These are phyloP conservation scores for Prinia subflava DNA, from an alignment of 2,113 vertebrate genomes.

Conservation along the genomic window DNA sequence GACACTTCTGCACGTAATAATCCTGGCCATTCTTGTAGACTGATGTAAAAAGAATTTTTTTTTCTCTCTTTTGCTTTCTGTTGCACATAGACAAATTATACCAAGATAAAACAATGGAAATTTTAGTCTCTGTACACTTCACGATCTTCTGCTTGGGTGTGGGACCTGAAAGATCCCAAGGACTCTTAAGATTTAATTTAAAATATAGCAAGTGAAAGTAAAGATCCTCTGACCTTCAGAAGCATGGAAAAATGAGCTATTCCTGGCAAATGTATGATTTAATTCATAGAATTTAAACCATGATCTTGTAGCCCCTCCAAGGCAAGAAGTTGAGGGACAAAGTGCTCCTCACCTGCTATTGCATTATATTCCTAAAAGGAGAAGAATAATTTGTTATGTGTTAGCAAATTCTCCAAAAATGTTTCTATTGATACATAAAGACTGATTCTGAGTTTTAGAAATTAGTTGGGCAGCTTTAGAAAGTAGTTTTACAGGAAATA, in stretches of 20 bases:
- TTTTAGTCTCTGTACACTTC: background rate
- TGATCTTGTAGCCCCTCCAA: background rate
- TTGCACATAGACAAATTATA: background rate
- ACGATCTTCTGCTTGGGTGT: background rate
- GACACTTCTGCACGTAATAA: background rate
- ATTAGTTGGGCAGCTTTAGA: background rate
- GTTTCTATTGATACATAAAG: background rate
- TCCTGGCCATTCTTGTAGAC: background rate
- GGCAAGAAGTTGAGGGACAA: background rate
- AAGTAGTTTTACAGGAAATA: background rate
- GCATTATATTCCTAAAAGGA: background rate
- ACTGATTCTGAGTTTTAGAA: background rate
- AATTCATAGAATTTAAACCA: background rate
- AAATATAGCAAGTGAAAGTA: background rate
- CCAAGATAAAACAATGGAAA: background rate
- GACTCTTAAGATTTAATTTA: background rate
- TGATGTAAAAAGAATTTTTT: background rate
- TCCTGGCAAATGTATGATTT: background rate
- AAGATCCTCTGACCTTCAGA: background rate
- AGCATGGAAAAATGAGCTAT: background rate
- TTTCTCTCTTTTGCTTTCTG: background rate
- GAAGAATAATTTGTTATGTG: background rate
- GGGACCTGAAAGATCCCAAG: background rate
- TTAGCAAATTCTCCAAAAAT: background rate
- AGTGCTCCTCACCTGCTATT: background rate